These are phyloP conservation scores for Tretioscincus oriximinensis DNA, from an alignment of 2,113 vertebrate species.

Conservation along the genomic window DNA sequence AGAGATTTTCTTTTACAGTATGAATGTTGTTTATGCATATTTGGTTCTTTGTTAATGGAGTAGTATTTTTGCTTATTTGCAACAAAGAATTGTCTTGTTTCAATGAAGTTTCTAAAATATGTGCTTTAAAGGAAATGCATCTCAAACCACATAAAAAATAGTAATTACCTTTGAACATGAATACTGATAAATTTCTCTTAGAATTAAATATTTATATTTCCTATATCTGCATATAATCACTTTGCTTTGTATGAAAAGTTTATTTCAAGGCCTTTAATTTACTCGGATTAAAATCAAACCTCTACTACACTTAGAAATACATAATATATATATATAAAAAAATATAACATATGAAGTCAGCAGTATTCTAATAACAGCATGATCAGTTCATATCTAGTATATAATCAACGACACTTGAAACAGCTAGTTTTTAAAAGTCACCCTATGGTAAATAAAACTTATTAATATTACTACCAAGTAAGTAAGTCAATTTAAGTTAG, in stretches of 20 bases:
- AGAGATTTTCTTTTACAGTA: too few relatives aligned
- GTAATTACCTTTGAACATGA: too few relatives aligned
- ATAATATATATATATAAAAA: too few relatives aligned
- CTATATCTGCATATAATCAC: too few relatives aligned
- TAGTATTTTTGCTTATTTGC: neutral
- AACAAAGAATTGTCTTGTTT: neutral
- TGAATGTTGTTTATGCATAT: neutral
- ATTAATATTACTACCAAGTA: neutral
- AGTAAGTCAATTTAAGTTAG: neutral
- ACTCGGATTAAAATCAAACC: too few relatives aligned
- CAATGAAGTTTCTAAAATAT: neutral
- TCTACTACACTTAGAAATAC: too few relatives aligned
- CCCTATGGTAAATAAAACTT: constrained; percentile 7
- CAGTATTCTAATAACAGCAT: constrained; percentile 3
- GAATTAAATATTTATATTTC: too few relatives aligned
- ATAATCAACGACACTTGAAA: neutral
- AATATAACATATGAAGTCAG: neutral
- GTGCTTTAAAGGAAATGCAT: too few relatives aligned
- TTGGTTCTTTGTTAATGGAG: neutral
- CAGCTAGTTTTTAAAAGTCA: constrained; percentile 6
- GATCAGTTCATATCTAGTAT: constrained; percentile 29
- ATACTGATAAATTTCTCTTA: too few relatives aligned
- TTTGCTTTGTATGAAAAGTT: too few relatives aligned
- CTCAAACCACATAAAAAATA: too few relatives aligned
- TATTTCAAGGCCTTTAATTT: too few relatives aligned